These are phyloP conservation scores for Vimba vimba DNA, from an alignment of 2,113 vertebrate species.

Conservation along the genomic window DNA sequence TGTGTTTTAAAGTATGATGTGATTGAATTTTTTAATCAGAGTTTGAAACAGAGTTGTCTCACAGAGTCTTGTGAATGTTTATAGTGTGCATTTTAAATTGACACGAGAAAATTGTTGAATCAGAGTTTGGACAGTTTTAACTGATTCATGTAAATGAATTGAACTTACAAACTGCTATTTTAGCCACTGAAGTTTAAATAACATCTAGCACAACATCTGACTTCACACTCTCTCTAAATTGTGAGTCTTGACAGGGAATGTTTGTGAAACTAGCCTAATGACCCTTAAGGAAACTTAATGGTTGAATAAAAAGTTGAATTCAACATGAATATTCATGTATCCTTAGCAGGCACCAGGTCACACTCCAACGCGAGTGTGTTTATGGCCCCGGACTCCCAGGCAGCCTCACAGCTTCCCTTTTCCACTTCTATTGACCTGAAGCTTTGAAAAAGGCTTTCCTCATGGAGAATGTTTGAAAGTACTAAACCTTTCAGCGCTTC, in stretches of 20 bases:
- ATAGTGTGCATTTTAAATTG: background rate
- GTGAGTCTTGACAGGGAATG: background rate
- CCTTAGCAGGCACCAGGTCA: background rate
- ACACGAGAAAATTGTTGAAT: background rate
- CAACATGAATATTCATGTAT: background rate
- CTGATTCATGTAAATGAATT: background rate
- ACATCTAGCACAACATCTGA: background rate
- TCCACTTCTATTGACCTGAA: background rate
- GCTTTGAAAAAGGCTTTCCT: slow-evolving; percentile 1
- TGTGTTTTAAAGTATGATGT: too few species aligned
- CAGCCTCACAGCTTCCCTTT: background rate
- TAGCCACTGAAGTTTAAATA: background rate
- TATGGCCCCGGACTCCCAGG: background rate
- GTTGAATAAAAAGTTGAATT: background rate
- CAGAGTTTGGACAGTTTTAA: background rate
- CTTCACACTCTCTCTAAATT: background rate
- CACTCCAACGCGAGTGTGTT: background rate
- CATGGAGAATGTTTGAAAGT: background rate
- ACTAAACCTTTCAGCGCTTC: background rate
- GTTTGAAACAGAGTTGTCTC: too few species aligned
- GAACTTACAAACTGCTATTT: background rate
- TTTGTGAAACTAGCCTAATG: background rate
- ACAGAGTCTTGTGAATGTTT: background rate
- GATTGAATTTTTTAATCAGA: too few species aligned
- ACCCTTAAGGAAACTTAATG: background rate